These are phyloP conservation scores for Samia ricini DNA, from an alignment of 1,140 invertebrate genomes.

Conservation along the genomic window DNA sequence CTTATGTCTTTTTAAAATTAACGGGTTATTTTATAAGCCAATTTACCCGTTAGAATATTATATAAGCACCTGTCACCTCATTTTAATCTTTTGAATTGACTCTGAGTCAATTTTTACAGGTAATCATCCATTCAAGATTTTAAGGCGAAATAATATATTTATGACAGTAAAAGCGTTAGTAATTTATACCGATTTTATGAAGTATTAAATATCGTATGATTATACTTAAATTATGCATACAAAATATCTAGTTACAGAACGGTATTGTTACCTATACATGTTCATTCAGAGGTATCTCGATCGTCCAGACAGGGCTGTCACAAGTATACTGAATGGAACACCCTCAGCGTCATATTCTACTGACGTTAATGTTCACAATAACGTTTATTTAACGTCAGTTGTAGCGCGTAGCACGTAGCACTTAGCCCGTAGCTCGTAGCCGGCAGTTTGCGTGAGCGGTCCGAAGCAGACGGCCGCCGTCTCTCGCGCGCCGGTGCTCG, in stretches of 20 bases:
- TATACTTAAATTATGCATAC: not conserved
- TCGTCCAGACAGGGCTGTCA: not conserved
- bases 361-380: not conserved
- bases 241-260: not conserved
- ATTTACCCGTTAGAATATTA: too few relatives aligned
- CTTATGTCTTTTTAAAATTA: too few relatives aligned
- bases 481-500: constrained; percentile 19
- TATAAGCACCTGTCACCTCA: too few relatives aligned
- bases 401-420: constrained; percentile 37
- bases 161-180: too few relatives aligned
- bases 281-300: not conserved
- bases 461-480: constrained; percentile 45
- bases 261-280: not conserved
- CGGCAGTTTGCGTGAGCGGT: constrained; percentile 53
- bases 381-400: not conserved
- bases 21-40: too few relatives aligned
- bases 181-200: too few relatives aligned
- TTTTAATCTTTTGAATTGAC: too few relatives aligned
- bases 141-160: too few relatives aligned
- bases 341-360: not conserved
- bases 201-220: too few relatives aligned
- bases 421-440: constrained; percentile 37
- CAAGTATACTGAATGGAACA: not conserved
- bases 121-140: too few relatives aligned
- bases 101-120: too few relatives aligned